Conservation (phyloP, 2,113 vertebrate genomes). For the Thermophis baileyi region DNA sequence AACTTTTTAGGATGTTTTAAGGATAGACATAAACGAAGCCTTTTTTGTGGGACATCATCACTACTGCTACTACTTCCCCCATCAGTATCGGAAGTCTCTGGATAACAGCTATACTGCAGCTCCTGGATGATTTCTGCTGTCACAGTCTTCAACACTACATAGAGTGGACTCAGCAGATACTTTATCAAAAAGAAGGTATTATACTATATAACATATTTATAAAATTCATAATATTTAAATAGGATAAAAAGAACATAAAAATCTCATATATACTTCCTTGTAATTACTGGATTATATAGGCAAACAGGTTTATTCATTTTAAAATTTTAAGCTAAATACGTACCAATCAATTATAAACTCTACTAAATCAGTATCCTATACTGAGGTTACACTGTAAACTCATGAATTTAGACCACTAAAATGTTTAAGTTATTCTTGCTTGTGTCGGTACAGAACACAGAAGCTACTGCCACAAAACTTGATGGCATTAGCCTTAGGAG, state of each 20-base stretch:
- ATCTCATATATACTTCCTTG: background rate
- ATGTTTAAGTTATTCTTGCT: background rate
- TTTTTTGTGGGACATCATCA: slow-evolving; percentile 74
- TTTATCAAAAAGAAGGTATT: slow-evolving; percentile 55
- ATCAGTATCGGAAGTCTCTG: slow-evolving; percentile 54
- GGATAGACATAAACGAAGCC: slow-evolving; percentile 63
- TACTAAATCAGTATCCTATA: background rate
- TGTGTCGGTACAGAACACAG: background rate
- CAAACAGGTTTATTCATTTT: background rate
- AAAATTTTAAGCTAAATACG: background rate
- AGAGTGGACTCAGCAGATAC: slow-evolving; percentile 84
- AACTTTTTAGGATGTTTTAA: slow-evolving; percentile 53
- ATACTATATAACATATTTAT: background rate
- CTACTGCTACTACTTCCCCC: slow-evolving; percentile 58
- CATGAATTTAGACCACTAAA: background rate
- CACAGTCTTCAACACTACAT: slow-evolving; percentile 77
- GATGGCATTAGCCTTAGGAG: background rate
- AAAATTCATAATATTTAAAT: background rate
- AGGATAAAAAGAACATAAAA: background rate
- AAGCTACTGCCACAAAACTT: background rate
- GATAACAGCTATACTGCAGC: slow-evolving; percentile 42
- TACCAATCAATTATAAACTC: background rate
- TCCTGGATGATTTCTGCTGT: slow-evolving; percentile 64
- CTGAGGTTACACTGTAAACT: background rate
- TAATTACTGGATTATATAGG: background rate